Conservation (phyloP, 1,140 invertebrate genomes). For the Coptotermes formosanus region DNA sequence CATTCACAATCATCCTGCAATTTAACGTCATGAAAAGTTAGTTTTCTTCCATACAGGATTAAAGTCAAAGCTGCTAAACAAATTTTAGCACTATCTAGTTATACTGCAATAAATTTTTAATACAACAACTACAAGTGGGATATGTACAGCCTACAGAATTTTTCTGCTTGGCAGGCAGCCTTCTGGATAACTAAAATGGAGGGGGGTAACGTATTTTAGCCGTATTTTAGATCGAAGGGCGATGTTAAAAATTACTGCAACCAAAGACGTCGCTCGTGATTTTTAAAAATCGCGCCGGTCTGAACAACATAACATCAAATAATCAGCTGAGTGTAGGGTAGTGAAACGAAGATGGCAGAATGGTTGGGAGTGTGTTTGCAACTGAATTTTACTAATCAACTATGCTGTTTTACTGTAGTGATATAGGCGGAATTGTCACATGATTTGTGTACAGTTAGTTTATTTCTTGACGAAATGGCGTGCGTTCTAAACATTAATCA, state of each 20-base stretch:
- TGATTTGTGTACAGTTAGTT: not conserved
- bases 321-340: not conserved
- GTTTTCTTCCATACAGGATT: too few relatives aligned
- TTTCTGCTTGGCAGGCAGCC: too few relatives aligned
- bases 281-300: not conserved
- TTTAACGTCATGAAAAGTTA: too few relatives aligned
- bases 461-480: conserved; percentile 11
- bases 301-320: not conserved
- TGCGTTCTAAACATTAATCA: not conserved
- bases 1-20: too few relatives aligned
- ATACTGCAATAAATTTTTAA: too few relatives aligned
- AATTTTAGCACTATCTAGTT: too few relatives aligned
- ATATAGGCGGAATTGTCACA: not conserved
- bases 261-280: not conserved
- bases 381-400: not conserved
- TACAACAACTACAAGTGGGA: too few relatives aligned
- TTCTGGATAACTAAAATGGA: too few relatives aligned
- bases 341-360: not conserved
- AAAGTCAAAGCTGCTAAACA: too few relatives aligned
- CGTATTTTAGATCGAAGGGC: too few relatives aligned
- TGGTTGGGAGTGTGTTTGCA: not conserved
- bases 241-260: not conserved
- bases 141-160: too few relatives aligned
- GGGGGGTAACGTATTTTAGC: too few relatives aligned
- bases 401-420: not conserved